These are phyloP conservation scores for Ptyas mucosa DNA, from an alignment of 2,113 vertebrate genomes.

Conservation along the genomic window DNA sequence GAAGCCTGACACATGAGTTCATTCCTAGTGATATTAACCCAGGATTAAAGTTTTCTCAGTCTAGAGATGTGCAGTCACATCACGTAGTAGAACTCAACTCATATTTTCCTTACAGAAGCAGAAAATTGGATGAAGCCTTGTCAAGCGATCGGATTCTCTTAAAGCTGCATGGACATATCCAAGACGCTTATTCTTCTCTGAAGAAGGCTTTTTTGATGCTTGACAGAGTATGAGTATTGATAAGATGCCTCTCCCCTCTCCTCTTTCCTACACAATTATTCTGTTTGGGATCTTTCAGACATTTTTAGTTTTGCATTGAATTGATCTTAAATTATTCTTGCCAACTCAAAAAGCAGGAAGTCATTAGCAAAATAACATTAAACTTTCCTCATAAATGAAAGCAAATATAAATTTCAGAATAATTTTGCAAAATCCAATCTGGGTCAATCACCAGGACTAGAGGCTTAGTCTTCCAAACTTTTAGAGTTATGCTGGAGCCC, in stretches of 20 bases:
- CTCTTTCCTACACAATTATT: background rate
- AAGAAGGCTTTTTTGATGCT: slow-evolving; percentile 57
- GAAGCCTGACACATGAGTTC: background rate
- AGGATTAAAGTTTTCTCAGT: background rate
- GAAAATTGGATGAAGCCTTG: slow-evolving; percentile 26
- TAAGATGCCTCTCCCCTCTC: background rate
- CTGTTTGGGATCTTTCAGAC: background rate
- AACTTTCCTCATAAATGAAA: background rate
- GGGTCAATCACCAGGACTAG: background rate
- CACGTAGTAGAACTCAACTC: background rate
- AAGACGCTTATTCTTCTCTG: slow-evolving; percentile 43
- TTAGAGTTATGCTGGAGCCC: background rate
- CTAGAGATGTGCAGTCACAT: background rate
- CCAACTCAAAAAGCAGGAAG: background rate
- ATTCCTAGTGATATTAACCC: background rate
- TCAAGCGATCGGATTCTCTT: slow-evolving; percentile 32
- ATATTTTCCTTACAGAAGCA: slow-evolving; percentile 2
- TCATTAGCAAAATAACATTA: background rate
- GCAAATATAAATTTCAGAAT: background rate
- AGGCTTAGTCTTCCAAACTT: background rate
- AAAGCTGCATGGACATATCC: slow-evolving; percentile 50
- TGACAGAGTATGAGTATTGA: slow-evolving; percentile 53
- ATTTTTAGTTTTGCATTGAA: background rate
- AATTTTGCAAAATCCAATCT: background rate
- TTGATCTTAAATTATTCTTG: background rate